A percentile compares a stretch with the other conserved stretches of the same genome.
These are phyloP conservation scores for Andrena flavipes DNA, from an alignment of 2,888 invertebrate genomes.

Conservation along the genomic window DNA sequence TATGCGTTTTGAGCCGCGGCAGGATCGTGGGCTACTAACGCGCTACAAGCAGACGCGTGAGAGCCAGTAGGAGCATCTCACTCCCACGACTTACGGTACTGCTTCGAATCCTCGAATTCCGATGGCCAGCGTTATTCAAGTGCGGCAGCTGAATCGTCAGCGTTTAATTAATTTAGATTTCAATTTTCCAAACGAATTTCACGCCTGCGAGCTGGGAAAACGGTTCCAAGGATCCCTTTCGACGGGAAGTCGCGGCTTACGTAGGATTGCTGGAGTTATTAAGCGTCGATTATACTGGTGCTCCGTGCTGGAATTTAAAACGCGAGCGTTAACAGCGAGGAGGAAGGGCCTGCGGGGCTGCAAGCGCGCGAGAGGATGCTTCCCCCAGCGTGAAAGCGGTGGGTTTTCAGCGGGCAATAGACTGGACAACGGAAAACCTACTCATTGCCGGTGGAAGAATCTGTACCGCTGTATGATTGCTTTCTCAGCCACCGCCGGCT, in stretches of 20 bases:
- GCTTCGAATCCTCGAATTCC: not conserved
- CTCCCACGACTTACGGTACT: slow-evolving; percentile 51
- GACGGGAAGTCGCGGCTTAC: no score
- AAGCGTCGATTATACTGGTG: no score
- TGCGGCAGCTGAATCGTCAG: no score
- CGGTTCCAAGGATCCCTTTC: no score
- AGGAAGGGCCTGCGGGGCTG: slow-evolving; percentile 28
- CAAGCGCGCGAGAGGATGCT: slow-evolving; percentile 4
- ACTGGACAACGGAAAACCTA: slow-evolving; percentile 60
- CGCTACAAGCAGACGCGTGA: slow-evolving; percentile 6
- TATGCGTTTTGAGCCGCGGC: not conserved
- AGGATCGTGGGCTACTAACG: not conserved
- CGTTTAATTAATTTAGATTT: no score
- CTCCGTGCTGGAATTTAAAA: not conserved
- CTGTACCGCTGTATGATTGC: slow-evolving; percentile 54
- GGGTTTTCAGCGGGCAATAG: slow-evolving; percentile 48
- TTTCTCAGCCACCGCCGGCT: slow-evolving; percentile 56
- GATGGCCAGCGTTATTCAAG: no score
- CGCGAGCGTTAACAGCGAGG: slow-evolving; percentile 42
- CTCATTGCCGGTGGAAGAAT: slow-evolving; percentile 49
- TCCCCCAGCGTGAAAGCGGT: slow-evolving; percentile 45
- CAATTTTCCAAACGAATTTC: no score
- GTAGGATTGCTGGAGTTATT: no score
- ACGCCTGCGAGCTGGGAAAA: no score
- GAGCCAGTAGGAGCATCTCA: slow-evolving; percentile 40